These are phyloP conservation scores for Probosciger aterrimus DNA, from an alignment of 2,113 vertebrate genomes.

Conservation along the genomic window DNA sequence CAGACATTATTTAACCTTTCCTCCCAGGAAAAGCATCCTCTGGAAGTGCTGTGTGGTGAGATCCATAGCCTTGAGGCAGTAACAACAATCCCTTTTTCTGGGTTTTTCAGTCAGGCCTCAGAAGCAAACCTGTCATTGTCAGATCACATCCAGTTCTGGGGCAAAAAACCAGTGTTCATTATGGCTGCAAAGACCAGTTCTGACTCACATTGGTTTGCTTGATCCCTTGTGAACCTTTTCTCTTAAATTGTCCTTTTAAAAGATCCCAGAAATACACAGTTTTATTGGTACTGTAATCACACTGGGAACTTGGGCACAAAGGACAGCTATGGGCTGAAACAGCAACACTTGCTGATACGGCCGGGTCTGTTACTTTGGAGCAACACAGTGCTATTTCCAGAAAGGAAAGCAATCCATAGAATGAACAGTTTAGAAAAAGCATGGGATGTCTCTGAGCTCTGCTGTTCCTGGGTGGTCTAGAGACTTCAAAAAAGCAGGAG, in stretches of 20 bases:
- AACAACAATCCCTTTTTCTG: not conserved
- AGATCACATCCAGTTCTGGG: not conserved
- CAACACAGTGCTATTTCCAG: not conserved
- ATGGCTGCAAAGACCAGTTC: not conserved
- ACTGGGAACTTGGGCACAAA: not conserved
- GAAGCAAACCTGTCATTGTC: not conserved
- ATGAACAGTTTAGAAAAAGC: not conserved
- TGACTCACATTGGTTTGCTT: not conserved
- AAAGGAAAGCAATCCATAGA: not conserved
- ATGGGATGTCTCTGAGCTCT: not conserved
- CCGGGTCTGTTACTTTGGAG: not conserved
- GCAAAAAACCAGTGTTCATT: not conserved
- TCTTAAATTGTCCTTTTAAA: not conserved
- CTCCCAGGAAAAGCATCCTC: not conserved
- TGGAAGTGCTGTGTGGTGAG: not conserved
- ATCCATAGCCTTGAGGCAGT: not conserved
- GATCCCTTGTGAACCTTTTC: not conserved
- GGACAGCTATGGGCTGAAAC: not conserved
- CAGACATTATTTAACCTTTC: not conserved
- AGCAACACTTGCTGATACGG: not conserved
- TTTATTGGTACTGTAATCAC: not conserved
- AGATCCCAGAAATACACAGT: not conserved
- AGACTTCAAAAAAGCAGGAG: not conserved
- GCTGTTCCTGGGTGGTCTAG: conserved; percentile 22
- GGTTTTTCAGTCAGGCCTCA: not conserved